Conservation (phyloP, 2,113 vertebrate genomes). For the Opisthocomus hoazin region DNA sequence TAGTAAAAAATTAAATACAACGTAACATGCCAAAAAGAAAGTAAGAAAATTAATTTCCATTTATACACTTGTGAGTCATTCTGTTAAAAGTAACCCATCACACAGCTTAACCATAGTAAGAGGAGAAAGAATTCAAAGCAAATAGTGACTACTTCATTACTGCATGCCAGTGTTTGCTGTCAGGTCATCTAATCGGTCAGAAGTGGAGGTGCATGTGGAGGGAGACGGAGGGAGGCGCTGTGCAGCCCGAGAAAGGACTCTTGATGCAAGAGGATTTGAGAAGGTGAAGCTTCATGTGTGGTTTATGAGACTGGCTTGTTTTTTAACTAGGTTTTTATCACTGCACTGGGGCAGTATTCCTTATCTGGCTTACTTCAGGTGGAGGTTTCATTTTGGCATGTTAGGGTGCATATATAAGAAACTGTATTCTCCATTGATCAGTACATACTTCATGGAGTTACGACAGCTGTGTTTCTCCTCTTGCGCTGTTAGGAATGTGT, state of each 20-base stretch:
- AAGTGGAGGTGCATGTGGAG: neutral
- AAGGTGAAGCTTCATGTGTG: neutral
- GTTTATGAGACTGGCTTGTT: neutral
- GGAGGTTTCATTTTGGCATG: neutral
- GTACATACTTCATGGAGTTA: neutral
- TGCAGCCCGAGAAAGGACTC: neutral
- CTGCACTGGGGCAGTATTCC: neutral
- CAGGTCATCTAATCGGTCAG: fast-evolving
- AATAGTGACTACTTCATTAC: neutral
- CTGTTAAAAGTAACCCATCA: neutral
- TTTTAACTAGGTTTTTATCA: neutral
- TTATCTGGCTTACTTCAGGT: neutral
- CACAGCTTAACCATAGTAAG: neutral
- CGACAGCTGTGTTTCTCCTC: neutral
- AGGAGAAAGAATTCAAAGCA: neutral
- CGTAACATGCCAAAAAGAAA: neutral
- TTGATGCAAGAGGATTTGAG: neutral
- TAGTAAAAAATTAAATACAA: neutral
- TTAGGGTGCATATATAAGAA: neutral
- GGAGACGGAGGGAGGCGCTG: neutral
- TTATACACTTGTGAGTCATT: neutral
- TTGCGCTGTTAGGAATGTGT: neutral
- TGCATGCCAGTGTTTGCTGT: fast-evolving
- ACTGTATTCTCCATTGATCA: neutral
- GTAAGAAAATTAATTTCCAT: neutral